Percentiles rank a stretch among this genome's conserved stretches.
Conservation (phyloP, 1,140 invertebrate species). For the Steinernema khuongi region DNA sequence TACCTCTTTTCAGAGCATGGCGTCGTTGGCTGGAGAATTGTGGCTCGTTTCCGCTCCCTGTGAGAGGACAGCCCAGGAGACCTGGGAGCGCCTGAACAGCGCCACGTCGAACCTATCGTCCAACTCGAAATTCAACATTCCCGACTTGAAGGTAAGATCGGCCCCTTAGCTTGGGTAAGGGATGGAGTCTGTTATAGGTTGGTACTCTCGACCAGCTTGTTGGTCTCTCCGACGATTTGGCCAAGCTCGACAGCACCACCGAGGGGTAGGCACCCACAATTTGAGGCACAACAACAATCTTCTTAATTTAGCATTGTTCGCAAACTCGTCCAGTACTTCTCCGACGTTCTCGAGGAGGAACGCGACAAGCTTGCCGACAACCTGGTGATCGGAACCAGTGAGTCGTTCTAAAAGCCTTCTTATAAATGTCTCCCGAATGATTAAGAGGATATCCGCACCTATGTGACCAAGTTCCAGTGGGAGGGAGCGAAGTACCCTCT, state of each 20-base stretch:
- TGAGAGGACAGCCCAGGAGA: no score
- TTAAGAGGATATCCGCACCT: constrained; percentile 81
- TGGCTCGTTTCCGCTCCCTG: no score
- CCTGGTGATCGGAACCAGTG: constrained; percentile 69
- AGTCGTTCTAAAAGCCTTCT: constrained; percentile 20
- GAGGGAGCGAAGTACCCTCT: constrained; percentile 98
- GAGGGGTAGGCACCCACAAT: constrained; percentile 65
- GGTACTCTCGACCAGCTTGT: constrained; percentile 97
- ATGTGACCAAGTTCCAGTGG: constrained; percentile 96
- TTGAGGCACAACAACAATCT: constrained; percentile 1
- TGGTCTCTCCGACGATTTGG: constrained; percentile 93
- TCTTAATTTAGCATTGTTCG: constrained; percentile 61
- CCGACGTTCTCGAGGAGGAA: constrained; percentile 93
- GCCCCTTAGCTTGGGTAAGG: constrained; percentile 15
- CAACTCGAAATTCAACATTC: constrained; percentile 95
- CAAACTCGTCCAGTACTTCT: constrained; percentile 81
- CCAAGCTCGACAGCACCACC: constrained; percentile 88
- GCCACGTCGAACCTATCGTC: constrained; percentile 72
- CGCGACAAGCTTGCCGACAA: constrained; percentile 92
- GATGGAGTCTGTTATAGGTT: constrained; percentile 68
- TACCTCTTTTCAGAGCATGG: no score
- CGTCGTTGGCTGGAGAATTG: no score
- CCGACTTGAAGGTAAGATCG: constrained; percentile 82
- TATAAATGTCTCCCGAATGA: constrained; percentile 22
- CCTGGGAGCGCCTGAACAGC: constrained; percentile 89